Evolutionary conservation across 1,140 invertebrate genomes (phyloP), one percentile per base, ranked within the genome.

Genomic region (Cotesia typhae): DNA sequence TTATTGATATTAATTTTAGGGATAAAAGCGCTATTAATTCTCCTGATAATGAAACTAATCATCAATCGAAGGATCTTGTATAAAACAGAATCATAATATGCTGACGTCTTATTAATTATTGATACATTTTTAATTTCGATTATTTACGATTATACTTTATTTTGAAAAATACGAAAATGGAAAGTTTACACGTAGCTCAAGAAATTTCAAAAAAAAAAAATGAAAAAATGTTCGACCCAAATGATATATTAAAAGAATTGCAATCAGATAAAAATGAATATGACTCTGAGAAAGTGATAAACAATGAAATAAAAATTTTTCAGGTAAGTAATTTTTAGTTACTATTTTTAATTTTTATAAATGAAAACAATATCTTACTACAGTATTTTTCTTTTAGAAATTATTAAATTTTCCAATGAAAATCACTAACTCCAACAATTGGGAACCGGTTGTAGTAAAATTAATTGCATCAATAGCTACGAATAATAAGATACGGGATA

Each of bases 401-500:
- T 70, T 81, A 9, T 77, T 82, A 72, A 71, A 20, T 67, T 47
- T 37, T 64, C 47, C 65, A 59, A 72, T 59, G 1, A 41, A 65
- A 47, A 41, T 28, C 1, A 28, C 28, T 37, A 65, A 20, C 6
- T 14, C 1, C 65, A 57, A 20, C 20, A 28, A 28, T 28, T 75
- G 71, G 74, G 17, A 61, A 51, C 4, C 36, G 47, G 38, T 74
- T 7, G 55, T 59, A 35, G 64, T 17, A 1, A 70, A 74, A 64
- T 36, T 78, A 55, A 41, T 71, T 53, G 41, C 71, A 64, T 14
- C 70, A 9, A 52, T 66, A 67, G 65, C 73, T 74, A 66, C 17
- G 4, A 77, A 73, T 60, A 60, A 53, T 6, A 74, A 79, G 63
- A 72, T 78, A 10, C 72, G 72, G 28, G 77, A 81, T 41, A 80